Evolutionary conservation across 2,113 vertebrate species (phyloP).

Genomic region (Burhinus oedicnemus): DNA sequence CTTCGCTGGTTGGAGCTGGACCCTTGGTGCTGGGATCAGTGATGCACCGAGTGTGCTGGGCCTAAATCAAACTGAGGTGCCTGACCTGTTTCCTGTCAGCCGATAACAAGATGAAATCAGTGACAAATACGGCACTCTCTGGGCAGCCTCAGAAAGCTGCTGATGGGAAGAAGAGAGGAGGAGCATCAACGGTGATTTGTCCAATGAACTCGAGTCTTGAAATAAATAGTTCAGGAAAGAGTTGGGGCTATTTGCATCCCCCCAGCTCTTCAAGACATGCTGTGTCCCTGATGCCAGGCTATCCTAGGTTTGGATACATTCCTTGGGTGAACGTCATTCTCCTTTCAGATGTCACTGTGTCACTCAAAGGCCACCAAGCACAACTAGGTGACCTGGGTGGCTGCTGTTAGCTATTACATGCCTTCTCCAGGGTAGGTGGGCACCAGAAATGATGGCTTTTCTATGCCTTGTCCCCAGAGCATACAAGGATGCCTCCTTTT

Average conservation of each 20-base stretch:
- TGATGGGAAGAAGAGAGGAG: not conserved
- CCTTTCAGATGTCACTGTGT: not conserved
- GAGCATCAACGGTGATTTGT: not conserved
- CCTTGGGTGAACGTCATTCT: not conserved
- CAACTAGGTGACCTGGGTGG: not conserved
- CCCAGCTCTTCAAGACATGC: not conserved
- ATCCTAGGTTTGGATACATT: not conserved
- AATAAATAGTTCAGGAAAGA: not conserved
- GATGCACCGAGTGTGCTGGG: not conserved
- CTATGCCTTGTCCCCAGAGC: not conserved
- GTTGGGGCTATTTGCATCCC: not conserved
- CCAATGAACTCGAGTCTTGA: not conserved
- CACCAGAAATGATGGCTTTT: not conserved
- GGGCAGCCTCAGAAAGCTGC: not conserved
- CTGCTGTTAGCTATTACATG: not conserved
- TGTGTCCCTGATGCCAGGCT: not conserved
- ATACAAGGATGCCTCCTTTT: not conserved
- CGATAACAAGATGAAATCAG: not conserved
- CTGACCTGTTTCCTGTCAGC: not conserved
- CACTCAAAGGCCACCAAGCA: not conserved
- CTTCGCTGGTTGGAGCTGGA: fast-evolving
- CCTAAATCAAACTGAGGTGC: not conserved
- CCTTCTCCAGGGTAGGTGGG: not conserved
- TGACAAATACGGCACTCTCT: not conserved
- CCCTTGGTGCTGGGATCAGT: not conserved